Percentiles rank a stretch among this genome's conserved stretches.
Evolutionary conservation across 2,113 vertebrate species (phyloP).

Genomic region (Anthoscopus minutus): DNA sequence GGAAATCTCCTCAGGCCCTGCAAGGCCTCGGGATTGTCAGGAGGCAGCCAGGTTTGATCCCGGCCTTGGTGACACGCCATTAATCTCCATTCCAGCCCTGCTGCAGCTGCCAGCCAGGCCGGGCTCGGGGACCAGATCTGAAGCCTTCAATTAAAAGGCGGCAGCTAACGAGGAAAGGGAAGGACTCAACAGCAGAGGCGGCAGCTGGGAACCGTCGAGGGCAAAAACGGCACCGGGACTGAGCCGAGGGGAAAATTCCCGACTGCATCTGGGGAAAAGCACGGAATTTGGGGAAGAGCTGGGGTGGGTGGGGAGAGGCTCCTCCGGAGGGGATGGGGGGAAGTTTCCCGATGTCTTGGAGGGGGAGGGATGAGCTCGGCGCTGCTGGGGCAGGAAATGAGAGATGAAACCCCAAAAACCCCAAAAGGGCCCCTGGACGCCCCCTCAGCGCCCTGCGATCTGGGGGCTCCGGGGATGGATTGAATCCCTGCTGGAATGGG

Average conservation of each 20-base stretch:
- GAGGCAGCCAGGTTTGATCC: constrained; percentile 18
- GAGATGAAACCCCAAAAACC: background rate
- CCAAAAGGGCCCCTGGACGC: background rate
- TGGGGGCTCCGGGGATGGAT: accelerated
- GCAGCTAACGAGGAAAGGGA: constrained; percentile 76
- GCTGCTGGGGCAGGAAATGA: background rate
- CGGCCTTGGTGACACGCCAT: constrained; percentile 66
- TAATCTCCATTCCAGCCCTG: constrained; percentile 76
- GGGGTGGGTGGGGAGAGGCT: background rate
- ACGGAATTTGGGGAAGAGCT: background rate
- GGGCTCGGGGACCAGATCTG: constrained; percentile 66
- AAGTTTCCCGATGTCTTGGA: accelerated
- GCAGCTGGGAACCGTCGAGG: constrained; percentile 58
- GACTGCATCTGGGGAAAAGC: background rate
- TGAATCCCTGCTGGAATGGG: background rate
- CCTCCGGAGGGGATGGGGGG: accelerated
- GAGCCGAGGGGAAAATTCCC: constrained; percentile 5
- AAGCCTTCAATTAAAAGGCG: constrained; percentile 76
- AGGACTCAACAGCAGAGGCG: too few relatives aligned
- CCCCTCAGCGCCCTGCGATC: background rate
- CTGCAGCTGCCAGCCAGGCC: constrained; percentile 68
- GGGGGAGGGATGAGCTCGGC: background rate
- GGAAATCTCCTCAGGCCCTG: too few relatives aligned
- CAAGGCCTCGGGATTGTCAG: constrained; percentile 30
- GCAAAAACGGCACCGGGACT: too few relatives aligned